Percentiles rank a stretch among this genome's conserved stretches.
These are phyloP conservation scores for Torymus auratus DNA, from an alignment of 2,888 invertebrate species.

Conservation along the genomic window DNA sequence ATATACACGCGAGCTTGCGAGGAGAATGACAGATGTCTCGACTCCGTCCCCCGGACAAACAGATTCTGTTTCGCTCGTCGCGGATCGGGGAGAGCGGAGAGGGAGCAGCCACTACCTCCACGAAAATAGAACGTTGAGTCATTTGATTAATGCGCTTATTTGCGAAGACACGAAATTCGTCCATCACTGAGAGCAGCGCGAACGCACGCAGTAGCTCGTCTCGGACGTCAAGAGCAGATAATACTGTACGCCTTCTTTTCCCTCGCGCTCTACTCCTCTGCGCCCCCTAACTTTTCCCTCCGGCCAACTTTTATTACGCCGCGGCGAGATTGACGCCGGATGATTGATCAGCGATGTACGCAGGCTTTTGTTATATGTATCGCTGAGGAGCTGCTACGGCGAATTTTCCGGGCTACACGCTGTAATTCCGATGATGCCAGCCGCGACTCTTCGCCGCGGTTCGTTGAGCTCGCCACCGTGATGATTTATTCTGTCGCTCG, in stretches of 20 bases:
- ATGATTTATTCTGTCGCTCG: no score
- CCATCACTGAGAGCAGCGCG: constrained; percentile 50
- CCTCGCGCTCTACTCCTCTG: constrained; percentile 43
- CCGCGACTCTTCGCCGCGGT: no score
- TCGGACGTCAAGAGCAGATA: constrained; percentile 47
- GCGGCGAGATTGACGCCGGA: constrained; percentile 37
- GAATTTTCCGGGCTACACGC: no score
- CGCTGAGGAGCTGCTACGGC: no score
- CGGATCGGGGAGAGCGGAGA: constrained; percentile 27
- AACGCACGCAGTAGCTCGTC: background rate
- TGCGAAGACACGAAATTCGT: constrained; percentile 60
- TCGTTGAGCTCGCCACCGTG: no score
- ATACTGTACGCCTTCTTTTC: constrained; percentile 33
- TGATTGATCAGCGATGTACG: constrained; percentile 48
- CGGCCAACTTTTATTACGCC: constrained; percentile 46
- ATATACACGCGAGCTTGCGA: constrained; percentile 7
- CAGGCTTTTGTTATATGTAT: no score
- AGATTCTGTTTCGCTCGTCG: constrained; percentile 55
- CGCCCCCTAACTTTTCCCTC: background rate
- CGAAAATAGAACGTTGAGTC: constrained; percentile 60
- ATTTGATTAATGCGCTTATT: constrained; percentile 61
- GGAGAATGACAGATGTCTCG: constrained; percentile 53
- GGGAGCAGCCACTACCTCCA: constrained; percentile 26
- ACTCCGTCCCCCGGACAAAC: constrained; percentile 44
- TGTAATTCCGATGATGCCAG: no score